Base-by-base conservation (phyloP, 1,140 invertebrate species). In the Idris sp. region DNA sequence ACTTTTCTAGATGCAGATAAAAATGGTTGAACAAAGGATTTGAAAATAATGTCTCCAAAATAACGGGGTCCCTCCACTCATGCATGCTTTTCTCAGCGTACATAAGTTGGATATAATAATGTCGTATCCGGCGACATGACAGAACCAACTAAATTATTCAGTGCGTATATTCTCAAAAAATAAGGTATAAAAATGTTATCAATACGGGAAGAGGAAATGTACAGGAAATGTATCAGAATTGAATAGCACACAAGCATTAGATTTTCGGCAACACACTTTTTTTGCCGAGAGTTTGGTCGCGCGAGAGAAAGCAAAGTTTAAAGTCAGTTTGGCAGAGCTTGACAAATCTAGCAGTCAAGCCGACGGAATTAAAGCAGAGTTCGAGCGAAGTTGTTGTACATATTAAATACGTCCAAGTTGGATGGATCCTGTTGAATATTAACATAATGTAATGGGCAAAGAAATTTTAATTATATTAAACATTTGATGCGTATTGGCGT, bases 401-500 rank as follows among this genome's bases (percentile, higher is more conserved):
- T 62, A 72, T 62, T 72, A 58, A 64, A 72, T 51, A 49, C 25
- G 49, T 9, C 43, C 10, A 35, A 49, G 58, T 62, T 51, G 49
- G 44, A 41, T 25, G 15, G 43, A 38, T 43, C n/a, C n/a, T 28
- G 68, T 51, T 64, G 51, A 51, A 51, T 73, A 59, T 64, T 58
- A 73, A 73, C 59, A 53, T 53, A 73, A 73, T 49, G 56, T 62
- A 71, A 71, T 31, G 67, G 33, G 13, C 18, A 26, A 56, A 58
- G 35, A 56, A 62, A 72, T 56, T 56, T 64, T 72, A 72, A 72
- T 72, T 62, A 58, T 36, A 73, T 64, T 58, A 51, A 73, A 61
- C 61, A 61, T 73, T 73, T 33, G 44, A 51, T 44, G 53, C 13
- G 31, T 59, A 65, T 64, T 51, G 69, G 53, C 53, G 69, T 43